Conservation (phyloP, 1,140 invertebrate genomes). For the Aphelinus certus region DNA sequence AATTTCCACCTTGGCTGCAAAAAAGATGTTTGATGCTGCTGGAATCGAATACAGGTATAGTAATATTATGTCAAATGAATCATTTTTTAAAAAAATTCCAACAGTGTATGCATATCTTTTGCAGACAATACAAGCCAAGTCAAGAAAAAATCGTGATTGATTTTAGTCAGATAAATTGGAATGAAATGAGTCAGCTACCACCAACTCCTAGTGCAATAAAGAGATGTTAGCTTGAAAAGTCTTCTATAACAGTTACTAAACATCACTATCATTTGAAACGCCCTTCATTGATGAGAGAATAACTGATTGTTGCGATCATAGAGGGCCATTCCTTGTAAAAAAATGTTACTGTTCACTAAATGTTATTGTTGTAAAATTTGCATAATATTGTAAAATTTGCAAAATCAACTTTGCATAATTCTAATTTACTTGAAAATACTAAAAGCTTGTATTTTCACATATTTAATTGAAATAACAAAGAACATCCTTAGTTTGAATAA, state of each 20-base stretch:
- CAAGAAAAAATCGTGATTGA: constrained; percentile 74
- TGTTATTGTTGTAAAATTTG: too few species aligned
- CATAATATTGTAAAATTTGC: too few species aligned
- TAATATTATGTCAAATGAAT: constrained; percentile 14
- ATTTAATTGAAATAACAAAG: too few species aligned
- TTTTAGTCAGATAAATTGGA: constrained; percentile 71
- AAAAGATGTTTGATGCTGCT: constrained; percentile 82
- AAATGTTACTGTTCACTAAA: too few species aligned
- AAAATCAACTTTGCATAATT: too few species aligned
- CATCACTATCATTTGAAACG: too few species aligned
- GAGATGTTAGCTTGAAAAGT: neutral
- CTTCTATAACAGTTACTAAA: neutral
- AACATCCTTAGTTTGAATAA: too few species aligned
- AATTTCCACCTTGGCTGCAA: constrained; percentile 75
- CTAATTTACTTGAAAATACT: too few species aligned
- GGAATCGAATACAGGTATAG: constrained; percentile 72
- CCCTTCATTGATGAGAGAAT: too few species aligned
- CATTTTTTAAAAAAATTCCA: constrained; percentile 15
- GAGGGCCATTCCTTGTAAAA: too few species aligned
- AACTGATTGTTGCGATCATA: too few species aligned
- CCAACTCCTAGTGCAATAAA: constrained; percentile 51
- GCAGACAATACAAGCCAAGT: constrained; percentile 74
- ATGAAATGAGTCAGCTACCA: constrained; percentile 64
- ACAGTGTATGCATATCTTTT: constrained; percentile 51
- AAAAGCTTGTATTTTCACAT: too few species aligned